Evolutionary conservation across 1,140 invertebrate species (phyloP).

Genomic region (Euura saliciscinereae): DNA sequence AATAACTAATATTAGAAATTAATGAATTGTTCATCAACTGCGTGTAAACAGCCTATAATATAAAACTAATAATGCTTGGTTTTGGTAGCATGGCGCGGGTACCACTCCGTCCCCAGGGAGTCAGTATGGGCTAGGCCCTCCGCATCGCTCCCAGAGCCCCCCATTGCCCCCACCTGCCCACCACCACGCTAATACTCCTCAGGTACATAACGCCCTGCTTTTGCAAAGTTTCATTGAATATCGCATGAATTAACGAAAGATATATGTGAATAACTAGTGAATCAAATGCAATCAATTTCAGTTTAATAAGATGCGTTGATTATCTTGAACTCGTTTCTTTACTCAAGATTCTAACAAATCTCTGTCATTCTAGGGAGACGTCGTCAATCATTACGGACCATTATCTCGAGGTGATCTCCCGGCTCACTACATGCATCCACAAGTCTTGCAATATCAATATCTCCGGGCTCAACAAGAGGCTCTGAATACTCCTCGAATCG

Average conservation of each 20-base stretch:
- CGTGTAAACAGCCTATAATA: neutral
- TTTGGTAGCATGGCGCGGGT: conserved; percentile 56
- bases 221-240: conserved; percentile 1
- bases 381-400: conserved; percentile 54
- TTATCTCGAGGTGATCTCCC: conserved; percentile 46
- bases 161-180: conserved; percentile 74
- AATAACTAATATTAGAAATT: neutral
- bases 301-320: neutral
- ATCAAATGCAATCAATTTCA: neutral
- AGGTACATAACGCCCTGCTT: conserved; percentile 61
- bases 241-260: neutral
- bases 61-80: conserved; percentile 43
- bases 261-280: neutral
- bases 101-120: conserved; percentile 52
- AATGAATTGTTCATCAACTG: neutral
- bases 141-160: conserved; percentile 67
- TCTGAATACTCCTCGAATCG: conserved; percentile 56
- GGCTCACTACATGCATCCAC: conserved; percentile 68
- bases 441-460: conserved; percentile 75
- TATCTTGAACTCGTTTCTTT: neutral
- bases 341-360: neutral
- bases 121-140: conserved; percentile 53
- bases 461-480: conserved; percentile 70
- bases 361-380: conserved; percentile 66
- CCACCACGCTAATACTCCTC: conserved; percentile 79